Conservation (phyloP, 2,113 vertebrate genomes). For the Neolamprologus sp. region DNA sequence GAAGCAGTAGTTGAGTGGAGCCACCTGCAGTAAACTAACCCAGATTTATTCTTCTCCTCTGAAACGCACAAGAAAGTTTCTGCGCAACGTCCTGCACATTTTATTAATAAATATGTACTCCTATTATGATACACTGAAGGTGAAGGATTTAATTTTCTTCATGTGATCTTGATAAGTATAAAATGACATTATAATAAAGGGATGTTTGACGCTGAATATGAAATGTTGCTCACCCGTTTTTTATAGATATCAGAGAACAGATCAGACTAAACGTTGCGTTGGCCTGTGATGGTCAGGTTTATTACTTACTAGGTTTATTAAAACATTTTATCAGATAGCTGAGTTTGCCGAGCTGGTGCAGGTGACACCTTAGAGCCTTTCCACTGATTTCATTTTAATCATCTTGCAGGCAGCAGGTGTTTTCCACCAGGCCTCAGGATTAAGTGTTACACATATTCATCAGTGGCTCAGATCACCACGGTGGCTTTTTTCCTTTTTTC, state of each 20-base stretch:
- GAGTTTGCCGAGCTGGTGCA: background rate
- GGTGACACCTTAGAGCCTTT: background rate
- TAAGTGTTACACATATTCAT: background rate
- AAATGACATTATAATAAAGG: background rate
- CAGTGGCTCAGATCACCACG: background rate
- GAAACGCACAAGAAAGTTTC: background rate
- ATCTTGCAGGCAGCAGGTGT: slow-evolving; percentile 33
- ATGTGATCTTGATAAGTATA: background rate
- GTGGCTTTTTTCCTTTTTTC: background rate
- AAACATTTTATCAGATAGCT: background rate
- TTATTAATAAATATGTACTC: background rate
- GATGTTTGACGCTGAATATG: background rate
- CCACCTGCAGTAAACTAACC: slow-evolving; percentile 46
- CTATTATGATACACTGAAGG: background rate
- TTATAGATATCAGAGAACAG: background rate
- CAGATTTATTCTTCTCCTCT: slow-evolving; percentile 24
- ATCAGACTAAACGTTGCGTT: background rate
- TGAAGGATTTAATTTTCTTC: background rate
- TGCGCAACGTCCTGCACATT: background rate
- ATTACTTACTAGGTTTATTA: background rate
- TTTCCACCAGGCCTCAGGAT: slow-evolving; percentile 5
- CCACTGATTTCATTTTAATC: slow-evolving; percentile 6
- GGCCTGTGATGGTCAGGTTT: background rate
- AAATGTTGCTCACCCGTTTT: background rate
- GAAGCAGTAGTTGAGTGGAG: slow-evolving; percentile 48